These are phyloP conservation scores for Remorina albescens DNA, from an alignment of 2,797 vertebrate species.

Conservation along the genomic window DNA sequence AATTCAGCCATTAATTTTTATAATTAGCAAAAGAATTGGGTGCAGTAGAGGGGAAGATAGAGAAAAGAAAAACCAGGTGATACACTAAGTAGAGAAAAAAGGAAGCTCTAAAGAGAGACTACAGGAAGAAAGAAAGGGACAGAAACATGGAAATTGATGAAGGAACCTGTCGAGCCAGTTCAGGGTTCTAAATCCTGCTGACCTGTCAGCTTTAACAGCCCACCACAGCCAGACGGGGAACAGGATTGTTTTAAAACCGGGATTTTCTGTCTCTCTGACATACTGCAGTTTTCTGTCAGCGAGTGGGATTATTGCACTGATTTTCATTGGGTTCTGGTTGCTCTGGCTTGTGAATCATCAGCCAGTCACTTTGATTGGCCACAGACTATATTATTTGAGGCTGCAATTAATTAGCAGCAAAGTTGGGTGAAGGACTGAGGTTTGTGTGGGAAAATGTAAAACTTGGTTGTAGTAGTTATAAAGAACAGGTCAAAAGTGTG, in stretches of 20 bases:
- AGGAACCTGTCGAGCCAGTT: slow-evolving; percentile 52
- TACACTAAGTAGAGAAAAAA: slow-evolving; percentile 11
- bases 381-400: slow-evolving; percentile 52
- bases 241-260: slow-evolving; percentile 56
- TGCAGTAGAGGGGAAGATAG: slow-evolving; percentile 21
- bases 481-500: not conserved
- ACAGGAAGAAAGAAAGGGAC: not conserved
- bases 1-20: slow-evolving; percentile 39
- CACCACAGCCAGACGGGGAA: slow-evolving; percentile 41
- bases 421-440: slow-evolving; percentile 4
- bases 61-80: slow-evolving; percentile 15
- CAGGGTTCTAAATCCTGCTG: slow-evolving; percentile 44
- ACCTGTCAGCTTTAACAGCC: slow-evolving; percentile 57
- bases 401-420: slow-evolving; percentile 52
- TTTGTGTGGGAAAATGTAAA: slow-evolving; percentile 19
- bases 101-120: slow-evolving; percentile 2
- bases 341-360: slow-evolving; percentile 74
- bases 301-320: slow-evolving; percentile 59
- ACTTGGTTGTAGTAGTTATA: not conserved
- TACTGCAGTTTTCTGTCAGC: slow-evolving; percentile 60
- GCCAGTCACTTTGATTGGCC: slow-evolving; percentile 73
- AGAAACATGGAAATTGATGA: slow-evolving; percentile 28
- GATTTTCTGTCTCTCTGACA: slow-evolving; percentile 57
- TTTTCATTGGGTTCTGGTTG: slow-evolving; percentile 62
- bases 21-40: slow-evolving; percentile 43